Evolutionary conservation across 2,888 invertebrate genomes (phyloP).

Genomic region (Morpho helenor): DNA sequence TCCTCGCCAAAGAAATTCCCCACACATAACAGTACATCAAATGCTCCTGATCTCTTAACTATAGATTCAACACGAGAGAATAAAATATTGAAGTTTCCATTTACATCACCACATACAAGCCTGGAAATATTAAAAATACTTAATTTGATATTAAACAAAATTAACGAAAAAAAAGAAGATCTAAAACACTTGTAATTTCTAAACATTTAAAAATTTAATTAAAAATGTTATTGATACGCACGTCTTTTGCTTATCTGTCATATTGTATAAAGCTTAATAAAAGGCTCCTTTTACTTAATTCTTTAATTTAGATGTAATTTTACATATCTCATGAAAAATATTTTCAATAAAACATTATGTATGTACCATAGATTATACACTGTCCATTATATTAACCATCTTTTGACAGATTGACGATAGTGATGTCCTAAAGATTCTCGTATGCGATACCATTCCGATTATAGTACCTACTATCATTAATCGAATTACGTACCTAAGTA

Average conservation of each 20-base stretch:
- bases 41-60: conserved; percentile 91
- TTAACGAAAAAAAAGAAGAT: neutral
- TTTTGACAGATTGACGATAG: too few relatives aligned
- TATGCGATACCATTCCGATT: too few relatives aligned
- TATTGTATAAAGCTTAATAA: conserved; percentile 22
- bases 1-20: conserved; percentile 94
- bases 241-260: conserved; percentile 75
- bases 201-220: neutral
- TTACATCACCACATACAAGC: conserved; percentile 93
- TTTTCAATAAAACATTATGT: too few relatives aligned
- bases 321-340: too few relatives aligned
- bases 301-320: too few relatives aligned
- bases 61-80: conserved; percentile 89
- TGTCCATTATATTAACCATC: too few relatives aligned
- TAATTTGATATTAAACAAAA: neutral
- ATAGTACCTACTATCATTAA: too few relatives aligned
- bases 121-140: conserved; percentile 53
- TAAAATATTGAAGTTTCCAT: conserved; percentile 90
- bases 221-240: conserved; percentile 36
- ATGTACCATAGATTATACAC: too few relatives aligned
- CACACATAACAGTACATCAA: conserved; percentile 90
- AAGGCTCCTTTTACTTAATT: neutral
- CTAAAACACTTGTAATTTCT: too few relatives aligned
- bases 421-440: too few relatives aligned
- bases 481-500: too few relatives aligned